Conservation (phyloP, 2,888 invertebrate species). For the Quadriops clusia region DNA sequence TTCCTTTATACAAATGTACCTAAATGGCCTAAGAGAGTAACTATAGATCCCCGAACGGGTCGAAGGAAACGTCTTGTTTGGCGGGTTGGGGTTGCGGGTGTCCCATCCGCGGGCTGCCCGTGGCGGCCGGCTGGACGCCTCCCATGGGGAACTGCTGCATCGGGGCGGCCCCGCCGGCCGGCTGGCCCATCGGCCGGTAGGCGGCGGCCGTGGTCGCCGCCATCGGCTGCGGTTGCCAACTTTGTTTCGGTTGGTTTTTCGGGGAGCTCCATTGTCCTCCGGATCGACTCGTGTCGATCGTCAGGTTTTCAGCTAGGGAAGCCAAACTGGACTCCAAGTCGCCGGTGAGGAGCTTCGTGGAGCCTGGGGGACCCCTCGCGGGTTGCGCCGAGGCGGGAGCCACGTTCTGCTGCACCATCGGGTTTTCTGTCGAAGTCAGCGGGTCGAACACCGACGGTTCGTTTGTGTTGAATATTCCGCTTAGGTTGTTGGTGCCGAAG, state of each 20-base stretch:
- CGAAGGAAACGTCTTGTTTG: constrained; percentile 30
- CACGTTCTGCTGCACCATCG: constrained; percentile 45
- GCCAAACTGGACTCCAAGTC: constrained; percentile 91
- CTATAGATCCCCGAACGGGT: constrained; percentile 38
- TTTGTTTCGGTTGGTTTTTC: constrained; percentile 61
- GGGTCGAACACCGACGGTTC: constrained; percentile 46
- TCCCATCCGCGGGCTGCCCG: constrained; percentile 29
- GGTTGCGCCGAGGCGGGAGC: constrained; percentile 24
- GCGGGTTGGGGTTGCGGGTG: constrained; percentile 21
- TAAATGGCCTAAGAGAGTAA: too few species aligned
- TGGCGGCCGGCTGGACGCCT: constrained; percentile 14
- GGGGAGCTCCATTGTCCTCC: constrained; percentile 77
- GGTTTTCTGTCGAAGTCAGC: constrained; percentile 43
- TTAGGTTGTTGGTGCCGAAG: constrained; percentile 34
- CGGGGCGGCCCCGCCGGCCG: constrained; percentile 22
- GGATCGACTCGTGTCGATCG: constrained; percentile 55
- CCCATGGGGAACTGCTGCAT: constrained; percentile 24
- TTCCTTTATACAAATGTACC: too few species aligned
- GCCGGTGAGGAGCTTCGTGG: constrained; percentile 63
- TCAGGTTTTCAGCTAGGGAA: constrained; percentile 84
- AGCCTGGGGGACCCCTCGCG: constrained; percentile 29
- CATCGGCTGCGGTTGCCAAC: constrained; percentile 81
- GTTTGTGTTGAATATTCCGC: constrained; percentile 37
- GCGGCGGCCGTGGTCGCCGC: constrained; percentile 74
- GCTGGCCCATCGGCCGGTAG: constrained; percentile 64